Base-by-base conservation (phyloP, 2,113 vertebrate genomes). In the Heterotis niloticus region DNA sequence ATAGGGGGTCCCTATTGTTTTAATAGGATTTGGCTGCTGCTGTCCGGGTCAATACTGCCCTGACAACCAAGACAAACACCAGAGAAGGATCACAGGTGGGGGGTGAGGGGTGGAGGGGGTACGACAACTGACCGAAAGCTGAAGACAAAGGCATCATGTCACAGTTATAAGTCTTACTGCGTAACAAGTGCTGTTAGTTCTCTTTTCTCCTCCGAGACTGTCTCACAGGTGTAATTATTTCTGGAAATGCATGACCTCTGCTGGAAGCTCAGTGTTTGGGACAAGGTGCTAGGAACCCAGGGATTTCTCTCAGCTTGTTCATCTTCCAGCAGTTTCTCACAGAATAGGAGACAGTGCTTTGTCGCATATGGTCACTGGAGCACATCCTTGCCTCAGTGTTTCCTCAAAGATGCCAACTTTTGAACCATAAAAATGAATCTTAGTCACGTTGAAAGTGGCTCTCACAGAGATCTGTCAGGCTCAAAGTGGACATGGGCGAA, bases 241-340 rank as follows among this genome's bases (percentile, higher is more conserved):
- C 5, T 24, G 24, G n/a, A 74, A 74, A 74, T 74, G 54, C 24
- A 57, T 57, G 24, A 74, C 54, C 14, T 74, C 57, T 71, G 29
- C 26, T 51, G 28, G 34, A 51, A 71, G 23, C 44, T 3, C 34
- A 71, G 69, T 4, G 59, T 54, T 13, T 52, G 34, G 34, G 34
- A 44, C 34, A 7, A 44, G 34, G 34, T 4, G 7, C 34, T 44
- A 44, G 34, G 34, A 44, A 44, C 3, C 34, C 34, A 44, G 34
- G 34, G 34, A 44, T 44, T 7, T 44, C 3, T 44, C 34, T 44
- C 7, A 7, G 34, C 34, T 44, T 44, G 34, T 44, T 44, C 34
- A 44, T 4, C 34, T 44, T 44, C 7, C 7, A 44, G 34, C 34
- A 44, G 34, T 44, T 7, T 44, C 34, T 4, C 34, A 44, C 3